These are phyloP conservation scores for Stichopus horrens DNA, from an alignment of 53 echinoderm and acorn worm species.

Conservation along the genomic window DNA sequence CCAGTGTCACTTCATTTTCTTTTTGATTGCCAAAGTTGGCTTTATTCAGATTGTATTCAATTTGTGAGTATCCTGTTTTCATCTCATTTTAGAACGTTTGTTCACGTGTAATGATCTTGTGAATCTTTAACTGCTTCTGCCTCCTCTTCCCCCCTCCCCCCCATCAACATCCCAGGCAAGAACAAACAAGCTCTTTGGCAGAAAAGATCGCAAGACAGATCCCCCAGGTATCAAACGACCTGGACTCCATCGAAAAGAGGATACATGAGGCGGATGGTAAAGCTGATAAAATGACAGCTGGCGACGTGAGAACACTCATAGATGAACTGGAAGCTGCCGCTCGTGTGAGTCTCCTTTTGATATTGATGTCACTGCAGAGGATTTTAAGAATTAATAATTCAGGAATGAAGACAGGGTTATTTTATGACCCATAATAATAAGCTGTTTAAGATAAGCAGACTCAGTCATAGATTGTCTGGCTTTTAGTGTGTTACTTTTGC, in stretches of 20 bases:
- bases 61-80: no score
- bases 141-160: no score
- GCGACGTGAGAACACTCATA: constrained; percentile 77
- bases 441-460: not conserved
- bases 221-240: constrained; percentile 72
- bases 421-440: not conserved
- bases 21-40: no score
- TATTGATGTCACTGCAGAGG: not conserved
- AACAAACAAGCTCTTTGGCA: constrained; percentile 70
- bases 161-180: constrained; percentile 59
- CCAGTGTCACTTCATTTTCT: no score
- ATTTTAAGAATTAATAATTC: no score
- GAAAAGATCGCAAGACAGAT: constrained; percentile 85
- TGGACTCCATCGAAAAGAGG: constrained; percentile 71
- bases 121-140: no score
- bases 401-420: not conserved
- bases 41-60: no score
- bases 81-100: no score
- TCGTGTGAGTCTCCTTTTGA: constrained; percentile 57
- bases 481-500: no score
- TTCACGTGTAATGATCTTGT: no score
- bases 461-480: no score
- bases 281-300: constrained; percentile 79
- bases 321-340: constrained; percentile 88
- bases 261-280: constrained; percentile 80